Percentiles rank a stretch among this genome's conserved stretches.
Conservation (phyloP, 2,888 invertebrate genomes). For the Ryuthela nishihirai region DNA sequence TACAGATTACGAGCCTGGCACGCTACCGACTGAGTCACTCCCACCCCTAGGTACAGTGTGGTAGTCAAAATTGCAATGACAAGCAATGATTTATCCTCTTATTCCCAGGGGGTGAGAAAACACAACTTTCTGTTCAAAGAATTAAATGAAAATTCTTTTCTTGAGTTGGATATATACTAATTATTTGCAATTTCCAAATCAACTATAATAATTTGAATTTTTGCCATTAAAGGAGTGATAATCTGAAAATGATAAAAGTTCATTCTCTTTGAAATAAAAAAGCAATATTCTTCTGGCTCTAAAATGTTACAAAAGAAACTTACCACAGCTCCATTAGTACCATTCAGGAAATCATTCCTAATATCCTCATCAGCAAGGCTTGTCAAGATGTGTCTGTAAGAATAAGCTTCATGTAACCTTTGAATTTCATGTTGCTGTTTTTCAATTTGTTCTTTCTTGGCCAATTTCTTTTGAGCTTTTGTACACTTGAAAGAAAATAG, state of each 20-base stretch:
- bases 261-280: neutral
- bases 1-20: too few species aligned
- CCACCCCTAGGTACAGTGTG: too few species aligned
- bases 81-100: too few species aligned
- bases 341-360: slow-evolving; percentile 76
- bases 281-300: neutral
- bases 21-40: too few species aligned
- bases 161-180: too few species aligned
- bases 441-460: slow-evolving; percentile 75
- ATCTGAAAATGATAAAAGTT: neutral
- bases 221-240: neutral
- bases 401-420: slow-evolving; percentile 58
- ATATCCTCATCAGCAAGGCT: slow-evolving; percentile 69
- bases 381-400: slow-evolving; percentile 65
- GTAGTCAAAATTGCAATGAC: too few species aligned
- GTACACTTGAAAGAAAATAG: too few species aligned
- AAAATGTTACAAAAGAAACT: slow-evolving; percentile 36
- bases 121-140: too few species aligned
- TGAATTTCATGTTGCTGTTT: slow-evolving; percentile 73
- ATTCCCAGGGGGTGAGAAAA: too few species aligned
- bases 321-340: slow-evolving; percentile 73
- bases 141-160: too few species aligned
- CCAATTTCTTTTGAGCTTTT: slow-evolving; percentile 80
- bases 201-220: too few species aligned
- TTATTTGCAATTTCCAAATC: too few species aligned